These are phyloP conservation scores for Agapornis canus DNA, from an alignment of 2,797 vertebrate genomes.

Conservation along the genomic window DNA sequence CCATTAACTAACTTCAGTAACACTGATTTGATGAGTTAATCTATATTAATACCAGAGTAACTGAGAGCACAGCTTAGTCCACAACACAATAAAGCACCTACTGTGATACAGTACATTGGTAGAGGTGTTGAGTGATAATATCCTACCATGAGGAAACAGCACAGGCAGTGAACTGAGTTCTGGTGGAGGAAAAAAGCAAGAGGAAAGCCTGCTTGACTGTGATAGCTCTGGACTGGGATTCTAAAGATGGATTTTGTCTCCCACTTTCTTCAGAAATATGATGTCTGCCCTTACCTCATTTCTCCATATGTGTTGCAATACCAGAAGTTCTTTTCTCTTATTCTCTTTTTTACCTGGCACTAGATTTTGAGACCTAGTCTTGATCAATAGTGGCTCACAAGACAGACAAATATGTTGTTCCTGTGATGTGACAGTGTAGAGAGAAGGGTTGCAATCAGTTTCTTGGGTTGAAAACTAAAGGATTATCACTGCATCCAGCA, in stretches of 20 bases:
- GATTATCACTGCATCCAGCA: not conserved
- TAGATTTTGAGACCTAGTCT: not conserved
- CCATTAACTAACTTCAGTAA: not conserved
- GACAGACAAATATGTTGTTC: not conserved
- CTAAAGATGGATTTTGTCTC: not conserved
- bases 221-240: not conserved
- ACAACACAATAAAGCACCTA: not conserved
- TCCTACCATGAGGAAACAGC: not conserved
- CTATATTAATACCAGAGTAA: not conserved
- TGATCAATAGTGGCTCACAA: not conserved
- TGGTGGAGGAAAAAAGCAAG: not conserved
- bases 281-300: not conserved
- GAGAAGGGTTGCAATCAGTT: not conserved
- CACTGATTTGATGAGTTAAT: not conserved
- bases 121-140: not conserved
- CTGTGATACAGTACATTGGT: too few relatives aligned
- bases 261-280: not conserved
- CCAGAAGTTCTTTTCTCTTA: not conserved
- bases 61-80: not conserved
- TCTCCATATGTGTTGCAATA: not conserved
- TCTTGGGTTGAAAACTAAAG: not conserved
- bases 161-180: not conserved
- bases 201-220: not conserved
- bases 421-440: not conserved
- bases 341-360: not conserved